Evolutionary conservation across 1,140 invertebrate genomes (phyloP), one percentile per base, ranked within the genome.

Genomic region (Belonocnema kinseyi): DNA sequence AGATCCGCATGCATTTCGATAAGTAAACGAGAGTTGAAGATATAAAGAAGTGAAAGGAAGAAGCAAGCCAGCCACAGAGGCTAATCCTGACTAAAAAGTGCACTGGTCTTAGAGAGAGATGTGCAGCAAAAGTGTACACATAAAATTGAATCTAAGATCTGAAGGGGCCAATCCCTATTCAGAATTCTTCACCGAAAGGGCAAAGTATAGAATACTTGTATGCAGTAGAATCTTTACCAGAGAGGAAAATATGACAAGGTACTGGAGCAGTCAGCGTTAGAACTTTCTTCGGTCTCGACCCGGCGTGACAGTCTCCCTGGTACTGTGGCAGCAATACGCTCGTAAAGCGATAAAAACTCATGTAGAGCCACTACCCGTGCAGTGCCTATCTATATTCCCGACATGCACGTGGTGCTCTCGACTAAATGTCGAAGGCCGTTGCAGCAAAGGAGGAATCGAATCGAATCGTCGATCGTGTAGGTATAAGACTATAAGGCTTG

Each of bases 341-440:
- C 53, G 53, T 54, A 54, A 54, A 19, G 53, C 53, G 58, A 66
- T 66, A 66, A 33, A 66, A 66, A 33, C 21, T 33, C 21, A 33
- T 66, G 21, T 66, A 26, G 21, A 66, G 58, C 53, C 53, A 33
- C 21, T 26, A 16, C 58, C 26, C 21, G 19, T 13, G 21, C 21
- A 58, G 8, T 12, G 14, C 33, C 19, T 61, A 61, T 26, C 19
- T 61, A 66, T 66, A 66, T 66, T 66, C 58, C 26, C 40, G 58
- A n/a, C 74, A 46, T 61, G 40, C 73, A 66, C 53, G 56, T 61
- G 61, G 8, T 51, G 61, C 73, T 72, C 79, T 74, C 66, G 54
- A 50, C 74, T 75, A 66, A 75, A 75, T 75, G 75, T 76, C 75
- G 76, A 74, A 71, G 76, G 76, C 75, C 61, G 61, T 66, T 66